Evolutionary conservation across 2,888 invertebrate genomes (phyloP).

Genomic region (Nephrotoma appendiculata): DNA sequence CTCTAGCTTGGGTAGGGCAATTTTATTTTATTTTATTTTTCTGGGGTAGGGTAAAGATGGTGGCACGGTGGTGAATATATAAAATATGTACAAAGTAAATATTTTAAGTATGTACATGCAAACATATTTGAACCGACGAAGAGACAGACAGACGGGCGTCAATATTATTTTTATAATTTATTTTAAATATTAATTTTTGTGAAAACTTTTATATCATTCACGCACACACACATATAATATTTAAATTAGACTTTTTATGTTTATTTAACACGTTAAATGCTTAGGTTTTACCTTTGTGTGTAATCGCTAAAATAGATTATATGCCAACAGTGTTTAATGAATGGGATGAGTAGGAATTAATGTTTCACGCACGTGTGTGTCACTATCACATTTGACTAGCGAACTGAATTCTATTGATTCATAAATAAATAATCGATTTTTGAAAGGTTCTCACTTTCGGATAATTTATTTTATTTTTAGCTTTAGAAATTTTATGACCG

Average conservation of each 20-base stretch:
- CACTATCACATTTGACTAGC: neutral
- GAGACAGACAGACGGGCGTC: conserved; percentile 6
- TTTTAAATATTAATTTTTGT: neutral
- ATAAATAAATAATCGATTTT: too few species aligned
- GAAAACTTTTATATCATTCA: neutral
- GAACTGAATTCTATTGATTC: neutral
- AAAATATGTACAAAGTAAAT: neutral
- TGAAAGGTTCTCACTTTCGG: too few species aligned
- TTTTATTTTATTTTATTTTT: neutral
- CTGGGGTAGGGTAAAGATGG: neutral
- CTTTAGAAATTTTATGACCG: neutral
- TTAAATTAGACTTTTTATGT: neutral
- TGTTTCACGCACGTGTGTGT: neutral
- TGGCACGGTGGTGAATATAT: neutral
- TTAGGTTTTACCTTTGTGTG: neutral
- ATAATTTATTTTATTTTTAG: neutral
- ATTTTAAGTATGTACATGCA: neutral
- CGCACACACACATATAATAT: neutral
- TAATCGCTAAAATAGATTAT: neutral
- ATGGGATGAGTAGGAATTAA: neutral
- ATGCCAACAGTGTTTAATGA: neutral
- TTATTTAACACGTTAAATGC: neutral
- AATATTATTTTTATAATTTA: neutral
- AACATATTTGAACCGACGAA: neutral
- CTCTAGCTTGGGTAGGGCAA: neutral